Conservation (phyloP, 2,797 vertebrate genomes). For the Enteromius mattozi region DNA sequence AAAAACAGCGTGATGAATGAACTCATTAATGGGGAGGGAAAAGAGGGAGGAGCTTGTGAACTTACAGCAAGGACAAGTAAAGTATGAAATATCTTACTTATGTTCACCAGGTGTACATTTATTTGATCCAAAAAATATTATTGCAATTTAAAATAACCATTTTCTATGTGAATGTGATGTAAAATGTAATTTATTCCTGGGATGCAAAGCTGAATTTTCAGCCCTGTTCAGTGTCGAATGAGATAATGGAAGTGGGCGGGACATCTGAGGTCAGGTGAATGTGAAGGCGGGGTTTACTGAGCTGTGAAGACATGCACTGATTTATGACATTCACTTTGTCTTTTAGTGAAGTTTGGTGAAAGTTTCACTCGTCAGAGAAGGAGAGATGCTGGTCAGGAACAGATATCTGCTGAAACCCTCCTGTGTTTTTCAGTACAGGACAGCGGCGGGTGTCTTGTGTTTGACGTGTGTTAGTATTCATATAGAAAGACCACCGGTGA, state of each 20-base stretch:
- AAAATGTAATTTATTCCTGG: neutral
- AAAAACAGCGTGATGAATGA: neutral
- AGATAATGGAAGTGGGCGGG: neutral
- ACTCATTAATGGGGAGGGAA: neutral
- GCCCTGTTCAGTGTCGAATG: neutral
- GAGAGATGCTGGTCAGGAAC: neutral
- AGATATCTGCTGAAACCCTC: neutral
- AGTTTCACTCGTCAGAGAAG: neutral
- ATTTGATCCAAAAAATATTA: neutral
- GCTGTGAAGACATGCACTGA: neutral
- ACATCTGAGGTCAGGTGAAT: neutral
- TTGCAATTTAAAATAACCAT: neutral
- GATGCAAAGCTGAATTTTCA: neutral
- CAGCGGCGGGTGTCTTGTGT: neutral
- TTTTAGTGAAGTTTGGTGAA: neutral
- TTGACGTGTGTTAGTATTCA: constrained; percentile 15
- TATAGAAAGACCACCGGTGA: constrained; percentile 10
- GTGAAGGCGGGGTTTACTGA: neutral
- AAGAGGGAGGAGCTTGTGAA: neutral
- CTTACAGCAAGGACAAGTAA: neutral
- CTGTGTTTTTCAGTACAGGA: neutral
- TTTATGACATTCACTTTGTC: neutral
- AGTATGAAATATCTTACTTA: neutral
- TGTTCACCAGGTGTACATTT: neutral
- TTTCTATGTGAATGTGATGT: neutral